Evolutionary conservation across 2,888 invertebrate species (phyloP).

Genomic region (Lithophane semibrunnea): DNA sequence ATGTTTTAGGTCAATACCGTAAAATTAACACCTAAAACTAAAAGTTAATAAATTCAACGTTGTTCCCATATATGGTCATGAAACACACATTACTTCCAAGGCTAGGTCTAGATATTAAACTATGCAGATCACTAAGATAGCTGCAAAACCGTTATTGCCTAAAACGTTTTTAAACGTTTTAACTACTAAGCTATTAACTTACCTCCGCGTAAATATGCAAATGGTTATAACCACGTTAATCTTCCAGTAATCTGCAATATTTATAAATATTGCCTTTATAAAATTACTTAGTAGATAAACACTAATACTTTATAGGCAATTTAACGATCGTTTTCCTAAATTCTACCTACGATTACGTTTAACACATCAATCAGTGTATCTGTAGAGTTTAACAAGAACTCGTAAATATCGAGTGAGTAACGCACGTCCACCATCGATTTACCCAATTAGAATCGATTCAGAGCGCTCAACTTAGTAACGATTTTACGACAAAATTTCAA

Average conservation of each 20-base stretch:
- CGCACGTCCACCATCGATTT: slow-evolving; percentile 80
- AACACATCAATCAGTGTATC: slow-evolving; percentile 76
- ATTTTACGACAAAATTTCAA: background rate
- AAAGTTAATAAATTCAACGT: slow-evolving; percentile 45
- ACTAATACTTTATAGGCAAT: slow-evolving; percentile 60
- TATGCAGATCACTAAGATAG: slow-evolving; percentile 43
- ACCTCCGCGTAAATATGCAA: slow-evolving; percentile 44
- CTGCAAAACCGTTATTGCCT: slow-evolving; percentile 21
- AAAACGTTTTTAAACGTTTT: slow-evolving; percentile 22
- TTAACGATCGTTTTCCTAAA: slow-evolving; percentile 70
- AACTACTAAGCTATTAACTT: slow-evolving; percentile 8
- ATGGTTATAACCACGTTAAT: slow-evolving; percentile 33
- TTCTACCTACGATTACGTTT: slow-evolving; percentile 68
- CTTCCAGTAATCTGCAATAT: slow-evolving; percentile 31
- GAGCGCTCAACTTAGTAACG: slow-evolving; percentile 52
- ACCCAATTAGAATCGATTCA: slow-evolving; percentile 84
- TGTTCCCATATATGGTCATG: slow-evolving; percentile 24
- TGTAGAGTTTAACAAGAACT: slow-evolving; percentile 72
- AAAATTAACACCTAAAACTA: slow-evolving; percentile 34
- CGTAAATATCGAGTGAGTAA: slow-evolving; percentile 79
- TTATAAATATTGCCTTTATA: slow-evolving; percentile 54
- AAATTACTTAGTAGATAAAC: slow-evolving; percentile 68
- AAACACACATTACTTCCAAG: slow-evolving; percentile 35
- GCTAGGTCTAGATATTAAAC: slow-evolving; percentile 22
- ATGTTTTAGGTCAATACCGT: slow-evolving; percentile 8